phyloP scores from a whole-genome alignment of 1,140 invertebrate species.

The Euwallacea similis region DNA sequence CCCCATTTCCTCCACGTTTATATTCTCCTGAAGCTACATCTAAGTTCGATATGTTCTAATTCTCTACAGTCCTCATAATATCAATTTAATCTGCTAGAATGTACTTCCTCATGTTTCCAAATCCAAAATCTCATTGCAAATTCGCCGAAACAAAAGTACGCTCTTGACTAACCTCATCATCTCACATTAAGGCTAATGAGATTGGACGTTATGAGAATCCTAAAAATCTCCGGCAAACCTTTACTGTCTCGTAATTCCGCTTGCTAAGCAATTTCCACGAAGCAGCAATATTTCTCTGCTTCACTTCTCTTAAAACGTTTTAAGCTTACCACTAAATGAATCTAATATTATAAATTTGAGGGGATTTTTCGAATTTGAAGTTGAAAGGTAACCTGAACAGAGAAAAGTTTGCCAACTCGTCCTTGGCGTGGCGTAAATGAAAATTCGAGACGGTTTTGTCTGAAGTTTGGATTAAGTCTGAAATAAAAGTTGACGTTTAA shows the following conservation, averaged over 20 bases:
- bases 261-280: constrained; percentile 6
- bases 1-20: too few relatives aligned
- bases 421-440: constrained; percentile 12
- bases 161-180: not conserved
- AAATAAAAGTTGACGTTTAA: constrained; percentile 38
- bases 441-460: constrained; percentile 29
- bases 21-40: too few relatives aligned
- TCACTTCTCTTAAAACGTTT: constrained; percentile 7
- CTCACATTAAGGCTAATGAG: not conserved
- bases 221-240: not conserved
- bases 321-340: constrained; percentile 18
- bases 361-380: constrained; percentile 17
- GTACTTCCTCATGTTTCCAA: too few relatives aligned
- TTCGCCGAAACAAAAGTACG: not conserved
- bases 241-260: constrained; percentile 6
- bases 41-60: too few relatives aligned
- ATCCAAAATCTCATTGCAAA: too few relatives aligned
- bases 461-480: constrained; percentile 34
- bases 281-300: not conserved
- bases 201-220: constrained; percentile 1
- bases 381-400: not conserved
- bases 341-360: constrained; percentile 19
- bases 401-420: not conserved
- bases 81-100: too few relatives aligned
- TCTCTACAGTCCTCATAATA: too few relatives aligned